Evolutionary conservation across 2,797 vertebrate genomes (phyloP), one percentile per base, ranked within the genome.

Genomic region (Danio choprae): DNA sequence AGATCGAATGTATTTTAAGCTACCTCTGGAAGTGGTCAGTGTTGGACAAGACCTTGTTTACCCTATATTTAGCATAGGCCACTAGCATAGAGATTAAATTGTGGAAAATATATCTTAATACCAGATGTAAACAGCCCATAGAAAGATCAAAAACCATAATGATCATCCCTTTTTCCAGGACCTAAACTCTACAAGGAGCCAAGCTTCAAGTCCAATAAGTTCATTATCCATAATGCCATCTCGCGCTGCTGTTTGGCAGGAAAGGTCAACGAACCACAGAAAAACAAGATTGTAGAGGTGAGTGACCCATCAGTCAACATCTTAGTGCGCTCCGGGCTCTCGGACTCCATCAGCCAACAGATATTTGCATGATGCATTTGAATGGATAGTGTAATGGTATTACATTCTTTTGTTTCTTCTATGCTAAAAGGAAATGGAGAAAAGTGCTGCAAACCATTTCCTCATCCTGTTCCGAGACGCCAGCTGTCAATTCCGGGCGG

Each of bases 141-240:
- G 29, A 29, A 29, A 29, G 29, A 29, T 29, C 29, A 29, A 29
- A 29, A 29, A 29, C 29, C 29, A 1, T 29, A 29, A 29, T 29
- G 29, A 29, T 3, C 1, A 29, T 29, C 29, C 29, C 29, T 29
- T 29, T 29, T 81, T 41, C 6, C 83, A 98, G 96, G 97, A 59
- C 96, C 97, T 11, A 95, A 96, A 86, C 91, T 98, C 18, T 98
- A 97, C 88, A 98, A 97, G 89, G 97, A 98, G 88, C 97, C 96
- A 44, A 98, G 96, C 81, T 97, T 97, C 86, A 98, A 97, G 91
- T 98, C 97, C 82, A 98, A 98, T 91, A 97, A 97, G 89, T 97
- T 96, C 88, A 97, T 98, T 80, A 97, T 98, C 88, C 94, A 97
- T 87, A 98, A 98, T 12, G 97, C 96, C 59, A 93, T 98, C 82